Percentiles rank a stretch among this genome's conserved stretches.
phyloP scores from a whole-genome alignment of 1,140 invertebrate genomes.

The Galleria mellonella region DNA sequence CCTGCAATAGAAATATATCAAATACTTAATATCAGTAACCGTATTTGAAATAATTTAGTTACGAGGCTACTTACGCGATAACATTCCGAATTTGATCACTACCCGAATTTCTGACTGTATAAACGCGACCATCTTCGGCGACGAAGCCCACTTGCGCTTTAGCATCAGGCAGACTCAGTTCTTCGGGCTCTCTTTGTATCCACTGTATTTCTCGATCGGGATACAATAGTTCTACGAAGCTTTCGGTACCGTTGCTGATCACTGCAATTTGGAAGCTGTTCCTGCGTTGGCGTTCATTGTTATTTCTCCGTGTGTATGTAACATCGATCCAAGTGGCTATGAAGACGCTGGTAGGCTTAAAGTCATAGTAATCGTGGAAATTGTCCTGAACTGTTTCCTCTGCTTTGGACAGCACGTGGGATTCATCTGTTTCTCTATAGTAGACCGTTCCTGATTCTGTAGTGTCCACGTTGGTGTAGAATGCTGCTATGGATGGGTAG shows the following conservation, averaged over 20 bases:
- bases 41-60: no score
- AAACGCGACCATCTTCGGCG: conserved; percentile 83
- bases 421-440: conserved; percentile 84
- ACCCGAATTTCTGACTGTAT: conserved; percentile 87
- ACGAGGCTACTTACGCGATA: conserved; percentile 51
- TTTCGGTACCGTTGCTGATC: conserved; percentile 86
- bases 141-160: conserved; percentile 95
- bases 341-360: conserved; percentile 78
- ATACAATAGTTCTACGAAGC: conserved; percentile 91
- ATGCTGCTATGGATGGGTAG: conserved; percentile 91
- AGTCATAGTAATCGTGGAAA: conserved; percentile 81
- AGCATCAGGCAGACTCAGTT: conserved; percentile 84
- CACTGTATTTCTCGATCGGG: conserved; percentile 92
- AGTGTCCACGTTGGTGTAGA: conserved; percentile 94
- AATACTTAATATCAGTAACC: no score
- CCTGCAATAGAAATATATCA: conserved; percentile 76
- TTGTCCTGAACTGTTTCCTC: conserved; percentile 79
- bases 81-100: conserved; percentile 84
- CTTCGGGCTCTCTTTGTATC: conserved; percentile 84
- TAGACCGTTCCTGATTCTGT: conserved; percentile 83
- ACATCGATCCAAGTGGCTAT: conserved; percentile 87
- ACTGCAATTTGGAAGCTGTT: conserved; percentile 89
- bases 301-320: conserved; percentile 67
- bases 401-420: conserved; percentile 78
- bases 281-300: no score